Evolutionary conservation across 2,797 vertebrate species (phyloP).

Genomic region (Gymnothorax reevesii): DNA sequence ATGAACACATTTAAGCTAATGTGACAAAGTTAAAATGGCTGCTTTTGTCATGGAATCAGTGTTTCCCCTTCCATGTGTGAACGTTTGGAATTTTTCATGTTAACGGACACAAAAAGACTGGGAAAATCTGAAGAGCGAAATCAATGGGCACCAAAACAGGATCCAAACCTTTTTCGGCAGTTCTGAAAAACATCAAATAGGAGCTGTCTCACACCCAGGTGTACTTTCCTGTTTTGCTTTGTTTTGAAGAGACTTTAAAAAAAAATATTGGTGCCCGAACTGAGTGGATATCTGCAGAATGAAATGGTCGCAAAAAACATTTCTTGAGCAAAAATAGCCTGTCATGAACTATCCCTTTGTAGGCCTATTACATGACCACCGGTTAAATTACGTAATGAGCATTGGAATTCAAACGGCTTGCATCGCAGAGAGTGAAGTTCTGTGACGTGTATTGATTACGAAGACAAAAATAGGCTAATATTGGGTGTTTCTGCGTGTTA

Average conservation of each 20-base stretch:
- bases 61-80: neutral
- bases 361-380: neutral
- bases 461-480: too few species aligned
- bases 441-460: too few species aligned
- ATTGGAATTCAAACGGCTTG: too few species aligned
- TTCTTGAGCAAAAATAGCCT: neutral
- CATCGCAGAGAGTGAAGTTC: too few species aligned
- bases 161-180: constrained; percentile 69
- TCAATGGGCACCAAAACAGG: constrained; percentile 68
- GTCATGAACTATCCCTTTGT: neutral
- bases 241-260: neutral
- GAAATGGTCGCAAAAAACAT: neutral
- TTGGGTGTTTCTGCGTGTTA: too few species aligned
- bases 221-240: constrained; percentile 26
- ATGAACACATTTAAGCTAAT: neutral
- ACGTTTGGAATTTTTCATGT: constrained; percentile 67
- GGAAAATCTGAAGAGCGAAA: constrained; percentile 65
- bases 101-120: constrained; percentile 71
- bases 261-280: neutral
- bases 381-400: neutral
- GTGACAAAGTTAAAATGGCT: neutral
- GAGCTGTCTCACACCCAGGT: constrained; percentile 84
- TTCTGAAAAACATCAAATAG: constrained; percentile 77
- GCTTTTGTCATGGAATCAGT: neutral
- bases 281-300: neutral